A percentile compares a stretch with the other conserved stretches of the same genome.
Evolutionary conservation across 2,113 vertebrate genomes (phyloP).

Genomic region (Camelus bactrianus): DNA sequence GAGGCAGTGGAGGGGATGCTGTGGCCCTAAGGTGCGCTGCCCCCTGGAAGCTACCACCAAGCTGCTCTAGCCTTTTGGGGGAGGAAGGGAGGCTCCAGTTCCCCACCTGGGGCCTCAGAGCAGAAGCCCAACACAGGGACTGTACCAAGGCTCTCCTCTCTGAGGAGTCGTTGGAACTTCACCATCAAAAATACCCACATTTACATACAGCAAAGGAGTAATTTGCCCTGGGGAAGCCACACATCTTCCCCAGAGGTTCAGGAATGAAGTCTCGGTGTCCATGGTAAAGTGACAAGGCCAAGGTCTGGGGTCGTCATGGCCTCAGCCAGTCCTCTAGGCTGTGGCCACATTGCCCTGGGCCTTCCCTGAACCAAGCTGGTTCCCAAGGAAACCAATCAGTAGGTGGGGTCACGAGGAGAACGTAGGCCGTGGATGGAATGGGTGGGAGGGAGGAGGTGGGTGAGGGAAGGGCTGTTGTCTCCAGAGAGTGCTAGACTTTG

Average conservation of each 20-base stretch:
- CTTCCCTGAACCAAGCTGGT: not conserved
- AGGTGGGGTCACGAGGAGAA: not conserved
- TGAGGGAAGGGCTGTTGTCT: not conserved
- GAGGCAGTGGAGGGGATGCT: not conserved
- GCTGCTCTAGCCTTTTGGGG: not conserved
- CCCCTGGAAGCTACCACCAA: not conserved
- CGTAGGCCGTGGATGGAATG: not conserved
- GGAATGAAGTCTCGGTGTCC: not conserved
- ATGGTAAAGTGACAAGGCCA: not conserved
- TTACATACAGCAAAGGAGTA: not conserved
- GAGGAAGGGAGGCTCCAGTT: not conserved
- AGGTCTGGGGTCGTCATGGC: not conserved
- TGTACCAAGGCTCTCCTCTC: not conserved
- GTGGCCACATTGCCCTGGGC: not conserved
- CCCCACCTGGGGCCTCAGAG: not conserved
- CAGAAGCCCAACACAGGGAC: not conserved
- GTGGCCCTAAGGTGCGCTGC: not conserved
- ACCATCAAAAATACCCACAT: not conserved
- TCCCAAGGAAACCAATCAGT: not conserved
- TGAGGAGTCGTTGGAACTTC: not conserved
- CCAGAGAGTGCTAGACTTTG: not conserved
- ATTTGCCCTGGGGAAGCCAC: not conserved
- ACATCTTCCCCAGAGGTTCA: not conserved
- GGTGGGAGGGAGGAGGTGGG: not conserved
- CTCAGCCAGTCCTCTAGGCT: not conserved